phyloP scores from a whole-genome alignment of 2,797 vertebrate species.

The Mycteria americana region DNA sequence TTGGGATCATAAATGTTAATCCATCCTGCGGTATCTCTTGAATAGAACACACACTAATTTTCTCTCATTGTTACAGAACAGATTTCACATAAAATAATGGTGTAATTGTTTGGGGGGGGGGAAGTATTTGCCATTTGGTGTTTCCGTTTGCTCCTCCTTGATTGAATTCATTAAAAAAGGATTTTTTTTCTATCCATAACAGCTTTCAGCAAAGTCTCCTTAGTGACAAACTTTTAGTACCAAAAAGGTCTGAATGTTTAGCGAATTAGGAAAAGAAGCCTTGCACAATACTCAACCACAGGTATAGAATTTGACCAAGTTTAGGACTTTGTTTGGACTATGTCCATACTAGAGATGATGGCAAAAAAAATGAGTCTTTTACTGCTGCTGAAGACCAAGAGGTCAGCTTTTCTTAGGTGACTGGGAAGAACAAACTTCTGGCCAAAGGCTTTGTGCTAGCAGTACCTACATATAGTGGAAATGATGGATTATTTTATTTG shows the following conservation, averaged over 20 bases:
- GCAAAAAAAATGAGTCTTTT: background rate
- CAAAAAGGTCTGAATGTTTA: background rate
- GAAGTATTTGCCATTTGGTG: constrained; percentile 58
- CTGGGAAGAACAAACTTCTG: background rate
- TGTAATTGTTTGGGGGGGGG: constrained; percentile 58
- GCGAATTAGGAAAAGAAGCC: background rate
- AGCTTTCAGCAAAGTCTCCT: background rate
- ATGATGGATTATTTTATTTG: background rate
- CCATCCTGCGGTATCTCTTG: constrained; percentile 51
- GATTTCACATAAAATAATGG: constrained; percentile 62
- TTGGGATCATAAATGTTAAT: constrained; percentile 69
- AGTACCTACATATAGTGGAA: background rate
- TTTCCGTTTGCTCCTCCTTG: constrained; percentile 23
- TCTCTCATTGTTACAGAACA: constrained; percentile 68
- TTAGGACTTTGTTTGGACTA: background rate
- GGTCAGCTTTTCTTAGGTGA: background rate
- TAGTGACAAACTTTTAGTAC: background rate
- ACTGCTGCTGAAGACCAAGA: background rate
- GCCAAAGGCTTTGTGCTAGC: background rate
- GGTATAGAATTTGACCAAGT: background rate
- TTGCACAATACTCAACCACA: background rate
- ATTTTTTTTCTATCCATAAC: background rate
- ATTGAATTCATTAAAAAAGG: constrained; percentile 39
- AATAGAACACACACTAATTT: constrained; percentile 60
- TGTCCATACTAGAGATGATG: background rate